These are phyloP conservation scores for Oryctes rhinoceros DNA, from an alignment of 1,140 invertebrate species.

Conservation along the genomic window DNA sequence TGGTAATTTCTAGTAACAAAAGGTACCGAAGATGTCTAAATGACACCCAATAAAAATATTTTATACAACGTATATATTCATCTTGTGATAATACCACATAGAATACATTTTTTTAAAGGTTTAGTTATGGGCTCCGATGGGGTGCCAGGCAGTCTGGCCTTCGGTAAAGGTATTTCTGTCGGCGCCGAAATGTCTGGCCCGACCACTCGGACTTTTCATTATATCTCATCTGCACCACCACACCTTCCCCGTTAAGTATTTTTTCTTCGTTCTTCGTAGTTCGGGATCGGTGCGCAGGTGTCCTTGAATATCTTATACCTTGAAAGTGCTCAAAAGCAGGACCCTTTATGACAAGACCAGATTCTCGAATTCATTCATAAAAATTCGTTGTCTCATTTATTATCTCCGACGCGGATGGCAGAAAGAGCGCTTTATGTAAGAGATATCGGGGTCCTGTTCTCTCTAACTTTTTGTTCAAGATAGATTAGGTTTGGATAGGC, in stretches of 20 bases:
- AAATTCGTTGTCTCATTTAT: constrained; percentile 37
- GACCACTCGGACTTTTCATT: constrained; percentile 30
- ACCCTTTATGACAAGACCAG: constrained; percentile 13
- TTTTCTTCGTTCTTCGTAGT: constrained; percentile 11
- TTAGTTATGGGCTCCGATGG: constrained; percentile 21
- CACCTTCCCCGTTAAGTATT: constrained; percentile 19
- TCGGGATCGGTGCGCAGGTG: constrained; percentile 14
- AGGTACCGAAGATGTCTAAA: neutral
- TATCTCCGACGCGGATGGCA: constrained; percentile 18
- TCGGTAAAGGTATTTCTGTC: constrained; percentile 12
- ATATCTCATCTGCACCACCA: neutral
- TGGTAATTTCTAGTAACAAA: neutral
- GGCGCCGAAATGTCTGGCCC: constrained; percentile 17
- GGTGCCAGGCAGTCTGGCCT: constrained; percentile 24
- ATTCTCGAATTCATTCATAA: constrained; percentile 36
- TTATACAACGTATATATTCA: constrained; percentile 24
- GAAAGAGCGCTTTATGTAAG: neutral
- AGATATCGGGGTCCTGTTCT: constrained; percentile 14
- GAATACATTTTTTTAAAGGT: constrained; percentile 18
- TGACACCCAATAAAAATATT: constrained; percentile 35
- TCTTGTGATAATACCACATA: neutral
- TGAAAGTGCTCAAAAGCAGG: constrained; percentile 22
- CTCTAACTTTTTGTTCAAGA: neutral
- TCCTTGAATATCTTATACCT: constrained; percentile 32
- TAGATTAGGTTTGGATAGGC: constrained; percentile 35